These are phyloP conservation scores for Nerophis lumbriciformis DNA, from an alignment of 2,113 vertebrate species.

Conservation along the genomic window DNA sequence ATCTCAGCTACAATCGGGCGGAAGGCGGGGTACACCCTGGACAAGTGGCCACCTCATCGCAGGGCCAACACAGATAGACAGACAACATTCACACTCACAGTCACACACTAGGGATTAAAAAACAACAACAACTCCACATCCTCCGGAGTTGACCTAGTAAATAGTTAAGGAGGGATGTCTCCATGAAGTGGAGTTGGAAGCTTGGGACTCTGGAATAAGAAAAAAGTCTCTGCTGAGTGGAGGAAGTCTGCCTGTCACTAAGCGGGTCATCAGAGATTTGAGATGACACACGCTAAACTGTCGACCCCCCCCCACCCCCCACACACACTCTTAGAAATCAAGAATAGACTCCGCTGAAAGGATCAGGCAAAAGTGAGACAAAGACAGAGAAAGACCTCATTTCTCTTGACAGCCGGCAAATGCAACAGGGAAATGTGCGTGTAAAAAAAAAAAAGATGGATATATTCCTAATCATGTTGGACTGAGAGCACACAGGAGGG, in stretches of 20 bases:
- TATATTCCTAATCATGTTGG: too few relatives aligned
- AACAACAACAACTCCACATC: conserved; percentile 35
- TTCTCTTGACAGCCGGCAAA: conserved; percentile 2
- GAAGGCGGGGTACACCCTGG: too few relatives aligned
- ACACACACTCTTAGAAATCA: not conserved
- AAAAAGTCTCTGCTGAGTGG: conserved; percentile 19
- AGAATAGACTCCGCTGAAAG: conserved; percentile 19
- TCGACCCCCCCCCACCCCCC: conserved; percentile 8
- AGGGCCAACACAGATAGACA: too few relatives aligned
- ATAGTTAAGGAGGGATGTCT: conserved; percentile 56
- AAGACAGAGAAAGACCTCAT: conserved; percentile 4
- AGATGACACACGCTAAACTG: conserved; percentile 24
- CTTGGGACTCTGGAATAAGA: conserved; percentile 46
- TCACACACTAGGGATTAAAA: conserved; percentile 21
- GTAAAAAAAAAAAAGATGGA: not conserved
- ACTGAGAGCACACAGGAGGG: not conserved
- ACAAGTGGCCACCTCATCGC: too few relatives aligned
- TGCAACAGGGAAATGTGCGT: conserved; percentile 10
- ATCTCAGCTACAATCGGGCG: too few relatives aligned
- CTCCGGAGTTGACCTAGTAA: conserved; percentile 51
- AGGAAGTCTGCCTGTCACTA: conserved; percentile 24
- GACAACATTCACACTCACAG: too few relatives aligned
- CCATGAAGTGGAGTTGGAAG: conserved; percentile 25
- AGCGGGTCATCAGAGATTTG: conserved; percentile 33
- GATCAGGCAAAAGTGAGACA: not conserved